Evolutionary conservation across 2,888 invertebrate species (phyloP).

Genomic region (Athripsodes cinereus): DNA sequence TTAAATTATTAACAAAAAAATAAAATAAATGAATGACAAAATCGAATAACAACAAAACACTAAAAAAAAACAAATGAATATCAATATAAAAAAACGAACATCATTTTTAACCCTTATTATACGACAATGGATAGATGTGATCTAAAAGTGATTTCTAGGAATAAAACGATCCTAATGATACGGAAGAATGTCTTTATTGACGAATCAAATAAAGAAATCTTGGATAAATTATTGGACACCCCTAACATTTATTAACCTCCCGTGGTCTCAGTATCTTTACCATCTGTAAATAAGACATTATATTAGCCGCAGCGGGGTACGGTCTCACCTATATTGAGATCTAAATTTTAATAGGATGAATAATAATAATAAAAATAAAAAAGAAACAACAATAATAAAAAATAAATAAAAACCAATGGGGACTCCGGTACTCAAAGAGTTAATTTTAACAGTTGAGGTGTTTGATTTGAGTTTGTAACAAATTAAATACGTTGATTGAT

Average conservation of each 20-base stretch:
- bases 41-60: background rate
- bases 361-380: background rate
- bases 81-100: background rate
- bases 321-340: background rate
- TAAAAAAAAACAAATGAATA: background rate
- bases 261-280: background rate
- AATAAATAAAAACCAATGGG: background rate
- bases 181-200: background rate
- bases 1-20: too few relatives aligned
- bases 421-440: constrained; percentile 5
- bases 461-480: background rate
- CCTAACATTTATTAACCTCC: constrained; percentile 2
- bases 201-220: background rate
- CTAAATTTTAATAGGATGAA: constrained; percentile 1
- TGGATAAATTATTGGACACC: background rate
- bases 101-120: background rate
- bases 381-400: background rate
- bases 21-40: background rate
- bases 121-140: background rate
- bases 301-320: background rate
- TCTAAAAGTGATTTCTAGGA: background rate
- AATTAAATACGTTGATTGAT: background rate
- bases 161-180: background rate
- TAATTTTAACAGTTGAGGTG: constrained; percentile 8
- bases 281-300: background rate